Conservation (phyloP, 2,888 invertebrate species). For the Micropterix aruncella region DNA sequence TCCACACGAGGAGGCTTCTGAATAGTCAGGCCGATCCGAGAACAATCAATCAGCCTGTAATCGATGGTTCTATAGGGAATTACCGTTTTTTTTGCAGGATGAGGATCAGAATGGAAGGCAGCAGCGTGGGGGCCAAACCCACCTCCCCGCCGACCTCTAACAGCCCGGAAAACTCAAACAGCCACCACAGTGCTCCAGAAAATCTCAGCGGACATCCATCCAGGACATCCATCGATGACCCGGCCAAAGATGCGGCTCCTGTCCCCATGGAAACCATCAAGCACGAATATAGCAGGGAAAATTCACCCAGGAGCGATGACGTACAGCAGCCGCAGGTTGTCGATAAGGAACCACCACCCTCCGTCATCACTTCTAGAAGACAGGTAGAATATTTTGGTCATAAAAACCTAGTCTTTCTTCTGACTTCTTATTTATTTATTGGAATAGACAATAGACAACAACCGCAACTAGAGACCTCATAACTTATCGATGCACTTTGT, state of each 20-base stretch:
- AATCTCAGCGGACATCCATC: conserved; percentile 14
- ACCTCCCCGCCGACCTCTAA: neutral
- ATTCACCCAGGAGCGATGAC: conserved; percentile 4
- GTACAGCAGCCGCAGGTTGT: conserved; percentile 10
- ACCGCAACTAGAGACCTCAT: no score
- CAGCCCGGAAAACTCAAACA: neutral
- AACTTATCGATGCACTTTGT: no score
- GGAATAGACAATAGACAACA: no score
- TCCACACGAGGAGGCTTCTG: no score
- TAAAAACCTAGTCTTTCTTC: no score
- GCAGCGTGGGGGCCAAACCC: neutral
- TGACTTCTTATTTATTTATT: no score
- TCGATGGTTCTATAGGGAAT: no score
- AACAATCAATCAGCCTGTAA: no score
- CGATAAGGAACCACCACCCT: conserved; percentile 18
- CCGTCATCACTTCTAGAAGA: conserved; percentile 42
- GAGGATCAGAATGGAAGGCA: neutral
- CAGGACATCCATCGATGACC: conserved; percentile 19
- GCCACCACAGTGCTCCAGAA: neutral
- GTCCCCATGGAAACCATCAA: neutral
- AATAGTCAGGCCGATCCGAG: no score
- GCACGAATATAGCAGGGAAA: conserved; percentile 2
- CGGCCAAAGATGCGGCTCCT: conserved; percentile 10
- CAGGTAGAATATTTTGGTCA: no score
- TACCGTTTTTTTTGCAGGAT: no score